Conservation (phyloP, 2,888 invertebrate genomes). For the Idaea biselata region DNA sequence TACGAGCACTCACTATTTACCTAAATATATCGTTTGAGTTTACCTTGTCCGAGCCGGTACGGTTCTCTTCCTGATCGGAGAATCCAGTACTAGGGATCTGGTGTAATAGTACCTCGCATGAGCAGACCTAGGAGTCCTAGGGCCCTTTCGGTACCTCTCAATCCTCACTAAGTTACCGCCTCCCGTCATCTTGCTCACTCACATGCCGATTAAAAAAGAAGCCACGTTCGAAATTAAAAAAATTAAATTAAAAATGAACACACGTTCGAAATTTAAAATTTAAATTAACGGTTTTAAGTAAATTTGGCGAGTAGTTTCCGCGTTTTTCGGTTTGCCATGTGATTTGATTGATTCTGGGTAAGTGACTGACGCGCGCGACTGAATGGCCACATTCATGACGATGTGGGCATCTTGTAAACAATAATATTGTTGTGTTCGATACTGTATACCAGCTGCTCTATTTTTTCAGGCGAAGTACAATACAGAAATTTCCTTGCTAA, state of each 20-base stretch:
- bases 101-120: slow-evolving; percentile 66
- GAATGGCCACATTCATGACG: slow-evolving; percentile 54
- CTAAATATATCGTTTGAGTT: background rate
- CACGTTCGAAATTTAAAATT: slow-evolving; percentile 12
- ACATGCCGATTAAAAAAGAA: slow-evolving; percentile 37
- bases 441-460: slow-evolving; percentile 48
- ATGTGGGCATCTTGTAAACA: slow-evolving; percentile 70
- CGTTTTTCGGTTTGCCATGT: background rate
- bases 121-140: slow-evolving; percentile 48
- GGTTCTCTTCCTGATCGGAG: slow-evolving; percentile 37
- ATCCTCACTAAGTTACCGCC: slow-evolving; percentile 55
- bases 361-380: slow-evolving; percentile 46
- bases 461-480: slow-evolving; percentile 9
- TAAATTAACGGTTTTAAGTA: background rate
- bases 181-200: slow-evolving; percentile 55
- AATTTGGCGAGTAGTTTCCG: background rate
- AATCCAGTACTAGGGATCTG: slow-evolving; percentile 52
- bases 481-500: background rate
- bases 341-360: slow-evolving; percentile 19
- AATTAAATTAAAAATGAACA: slow-evolving; percentile 12
- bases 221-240: slow-evolving; percentile 14
- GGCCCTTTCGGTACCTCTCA: slow-evolving; percentile 58
- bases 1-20: background rate
- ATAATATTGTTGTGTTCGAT: slow-evolving; percentile 61
- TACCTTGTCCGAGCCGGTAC: background rate